These are phyloP conservation scores for Drosophila sechellia DNA, from an alignment of 1,140 invertebrate genomes.

Conservation along the genomic window DNA sequence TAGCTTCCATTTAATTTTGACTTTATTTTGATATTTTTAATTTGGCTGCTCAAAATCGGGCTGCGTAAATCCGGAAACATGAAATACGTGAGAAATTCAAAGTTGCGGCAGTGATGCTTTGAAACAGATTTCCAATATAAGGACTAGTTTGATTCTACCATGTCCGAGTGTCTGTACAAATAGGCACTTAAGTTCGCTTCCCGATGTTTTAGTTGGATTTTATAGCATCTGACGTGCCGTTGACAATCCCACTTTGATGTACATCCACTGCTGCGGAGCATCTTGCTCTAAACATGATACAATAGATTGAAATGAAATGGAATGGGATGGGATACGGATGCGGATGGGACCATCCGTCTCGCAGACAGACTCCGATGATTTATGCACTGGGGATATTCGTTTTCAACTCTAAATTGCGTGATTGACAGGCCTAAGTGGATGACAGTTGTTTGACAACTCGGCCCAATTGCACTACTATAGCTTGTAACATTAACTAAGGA, in stretches of 20 bases:
- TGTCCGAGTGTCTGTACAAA: constrained; percentile 51
- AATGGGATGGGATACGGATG: constrained; percentile 10
- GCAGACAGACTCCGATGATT: constrained; percentile 62
- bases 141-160: constrained; percentile 27
- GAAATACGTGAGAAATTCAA: constrained; percentile 82
- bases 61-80: constrained; percentile 72
- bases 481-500: constrained; percentile 63
- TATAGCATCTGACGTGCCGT: constrained; percentile 78
- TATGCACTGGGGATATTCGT: constrained; percentile 65
- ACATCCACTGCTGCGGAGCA: constrained; percentile 61
- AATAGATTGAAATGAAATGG: constrained; percentile 4
- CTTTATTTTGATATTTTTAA: constrained; percentile 14
- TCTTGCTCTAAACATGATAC: constrained; percentile 41
- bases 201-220: constrained; percentile 67
- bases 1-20: not conserved
- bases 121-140: constrained; percentile 42
- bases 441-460: constrained; percentile 84
- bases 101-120: constrained; percentile 37
- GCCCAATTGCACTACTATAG: constrained; percentile 66
- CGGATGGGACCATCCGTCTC: constrained; percentile 43
- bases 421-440: constrained; percentile 84
- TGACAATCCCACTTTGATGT: constrained; percentile 77
- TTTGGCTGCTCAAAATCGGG: constrained; percentile 39
- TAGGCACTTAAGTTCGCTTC: constrained; percentile 71
- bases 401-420: constrained; percentile 69